A percentile compares a stretch with the other conserved stretches of the same genome.
Conservation (phyloP, 2,797 vertebrate genomes). For the Anas georgica region DNA sequence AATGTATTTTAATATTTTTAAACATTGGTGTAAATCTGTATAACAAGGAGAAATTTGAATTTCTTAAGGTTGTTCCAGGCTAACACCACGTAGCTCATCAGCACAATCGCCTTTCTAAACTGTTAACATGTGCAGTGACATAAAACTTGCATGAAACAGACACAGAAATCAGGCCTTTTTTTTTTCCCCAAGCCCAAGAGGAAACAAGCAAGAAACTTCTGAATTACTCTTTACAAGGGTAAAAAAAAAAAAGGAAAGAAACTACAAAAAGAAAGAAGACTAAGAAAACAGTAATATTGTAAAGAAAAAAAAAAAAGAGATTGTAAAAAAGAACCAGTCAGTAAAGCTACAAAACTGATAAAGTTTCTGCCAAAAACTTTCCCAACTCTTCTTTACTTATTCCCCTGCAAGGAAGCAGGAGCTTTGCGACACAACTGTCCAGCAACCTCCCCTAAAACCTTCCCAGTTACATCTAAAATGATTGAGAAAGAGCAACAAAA, state of each 20-base stretch:
- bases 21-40: neutral
- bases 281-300: neutral
- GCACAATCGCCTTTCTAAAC: neutral
- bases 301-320: neutral
- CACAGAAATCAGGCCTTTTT: neutral
- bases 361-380: neutral
- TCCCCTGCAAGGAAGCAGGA: neutral
- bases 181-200: neutral
- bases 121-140: neutral
- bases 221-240: neutral
- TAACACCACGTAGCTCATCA: neutral
- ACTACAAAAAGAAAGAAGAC: neutral
- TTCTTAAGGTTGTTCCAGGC: neutral
- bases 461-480: neutral
- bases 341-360: neutral
- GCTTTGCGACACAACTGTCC: neutral
- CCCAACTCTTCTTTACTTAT: neutral
- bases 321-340: neutral
- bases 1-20: neutral
- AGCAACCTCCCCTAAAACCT: neutral
- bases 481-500: neutral
- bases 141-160: neutral
- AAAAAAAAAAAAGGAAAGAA: accelerated
- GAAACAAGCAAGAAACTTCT: neutral
- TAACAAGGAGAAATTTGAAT: neutral